A percentile compares a stretch with the other conserved stretches of the same genome.
phyloP scores from a whole-genome alignment of 2,113 vertebrate genomes.

The Sminthopsis crassicaudata region DNA sequence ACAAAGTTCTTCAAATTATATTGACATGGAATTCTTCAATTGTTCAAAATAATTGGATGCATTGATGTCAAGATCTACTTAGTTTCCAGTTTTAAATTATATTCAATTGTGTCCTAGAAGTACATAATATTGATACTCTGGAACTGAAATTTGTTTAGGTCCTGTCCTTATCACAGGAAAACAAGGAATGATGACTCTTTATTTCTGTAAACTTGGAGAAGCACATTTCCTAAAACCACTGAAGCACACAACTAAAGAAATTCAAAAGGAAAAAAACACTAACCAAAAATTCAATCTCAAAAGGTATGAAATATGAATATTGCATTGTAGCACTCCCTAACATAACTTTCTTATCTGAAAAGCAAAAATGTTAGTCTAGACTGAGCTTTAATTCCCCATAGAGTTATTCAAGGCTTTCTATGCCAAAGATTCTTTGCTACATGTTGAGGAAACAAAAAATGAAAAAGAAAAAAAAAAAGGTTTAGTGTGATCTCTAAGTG shows the following conservation, averaged over 20 bases:
- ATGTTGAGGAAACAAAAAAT: background rate
- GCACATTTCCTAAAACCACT: background rate
- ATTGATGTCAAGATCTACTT: background rate
- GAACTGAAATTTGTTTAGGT: background rate
- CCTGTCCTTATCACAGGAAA: background rate
- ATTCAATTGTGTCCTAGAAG: background rate
- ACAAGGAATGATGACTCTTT: background rate
- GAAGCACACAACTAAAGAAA: background rate
- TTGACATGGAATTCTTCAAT: background rate
- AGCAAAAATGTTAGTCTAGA: background rate
- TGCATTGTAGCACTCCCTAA: background rate
- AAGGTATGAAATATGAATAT: background rate
- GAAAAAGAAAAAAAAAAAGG: background rate
- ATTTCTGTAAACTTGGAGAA: background rate
- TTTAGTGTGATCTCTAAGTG: background rate
- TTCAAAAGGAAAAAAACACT: background rate
- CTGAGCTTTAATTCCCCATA: background rate
- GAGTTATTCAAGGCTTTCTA: background rate
- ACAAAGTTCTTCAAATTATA: background rate
- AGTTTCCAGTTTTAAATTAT: background rate
- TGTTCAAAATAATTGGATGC: background rate
- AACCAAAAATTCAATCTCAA: background rate
- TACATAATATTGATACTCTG: background rate
- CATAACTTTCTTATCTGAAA: background rate
- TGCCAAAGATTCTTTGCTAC: background rate